Evolutionary conservation across 1,140 invertebrate genomes (phyloP).

Genomic region (Drosophila cardini): DNA sequence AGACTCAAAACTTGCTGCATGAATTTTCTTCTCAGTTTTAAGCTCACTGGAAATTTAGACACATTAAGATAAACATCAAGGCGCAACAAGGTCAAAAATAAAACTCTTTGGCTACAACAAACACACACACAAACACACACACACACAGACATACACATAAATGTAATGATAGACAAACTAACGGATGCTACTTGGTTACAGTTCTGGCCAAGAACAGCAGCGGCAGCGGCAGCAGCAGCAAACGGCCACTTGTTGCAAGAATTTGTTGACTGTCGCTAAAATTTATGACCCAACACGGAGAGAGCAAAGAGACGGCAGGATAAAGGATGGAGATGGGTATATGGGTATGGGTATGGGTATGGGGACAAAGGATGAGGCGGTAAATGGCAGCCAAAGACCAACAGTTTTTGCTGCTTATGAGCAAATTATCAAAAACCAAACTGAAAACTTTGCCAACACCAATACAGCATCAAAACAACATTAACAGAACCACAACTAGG

Average conservation of each 20-base stretch:
- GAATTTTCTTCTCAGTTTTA: not conserved
- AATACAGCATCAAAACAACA: slow-evolving; percentile 79
- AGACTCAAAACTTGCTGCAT: too few species aligned
- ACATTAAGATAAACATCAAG: slow-evolving; percentile 47
- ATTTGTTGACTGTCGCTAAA: slow-evolving; percentile 83
- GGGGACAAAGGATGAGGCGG: slow-evolving; percentile 28
- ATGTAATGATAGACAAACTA: slow-evolving; percentile 10
- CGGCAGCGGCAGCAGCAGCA: slow-evolving; percentile 22
- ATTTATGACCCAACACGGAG: slow-evolving; percentile 75
- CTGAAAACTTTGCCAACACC: slow-evolving; percentile 46
- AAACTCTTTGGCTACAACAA: slow-evolving; percentile 33
- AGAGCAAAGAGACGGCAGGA: slow-evolving; percentile 34
- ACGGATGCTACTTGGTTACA: slow-evolving; percentile 14
- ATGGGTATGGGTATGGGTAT: slow-evolving; percentile 10
- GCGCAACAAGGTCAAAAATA: slow-evolving; percentile 56
- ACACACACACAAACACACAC: too few species aligned
- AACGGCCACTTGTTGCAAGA: slow-evolving; percentile 82
- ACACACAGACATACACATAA: slow-evolving; percentile 3
- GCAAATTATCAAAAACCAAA: slow-evolving; percentile 64
- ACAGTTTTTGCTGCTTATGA: slow-evolving; percentile 53
- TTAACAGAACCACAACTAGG: slow-evolving; percentile 41
- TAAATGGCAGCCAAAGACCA: slow-evolving; percentile 26
- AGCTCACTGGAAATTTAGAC: slow-evolving; percentile 21
- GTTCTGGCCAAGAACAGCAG: not conserved
- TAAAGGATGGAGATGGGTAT: slow-evolving; percentile 10